Conservation (phyloP, 2,113 vertebrate species). For the Pao palembangensis region DNA sequence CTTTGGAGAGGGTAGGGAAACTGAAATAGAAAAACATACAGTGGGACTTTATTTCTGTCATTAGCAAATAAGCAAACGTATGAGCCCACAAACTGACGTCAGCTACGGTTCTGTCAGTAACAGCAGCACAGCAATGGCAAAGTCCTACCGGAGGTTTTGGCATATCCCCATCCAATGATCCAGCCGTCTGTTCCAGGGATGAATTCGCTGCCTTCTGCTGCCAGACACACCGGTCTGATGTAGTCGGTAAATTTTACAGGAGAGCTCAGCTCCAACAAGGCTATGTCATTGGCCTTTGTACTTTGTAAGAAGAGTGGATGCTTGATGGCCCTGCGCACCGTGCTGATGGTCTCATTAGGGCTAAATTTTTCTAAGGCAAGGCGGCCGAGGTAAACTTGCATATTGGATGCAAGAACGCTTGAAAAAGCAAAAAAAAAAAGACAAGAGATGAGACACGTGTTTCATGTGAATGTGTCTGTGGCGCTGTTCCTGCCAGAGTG, state of each 20-base stretch:
- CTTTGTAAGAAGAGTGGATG: background rate
- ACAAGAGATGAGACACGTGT: background rate
- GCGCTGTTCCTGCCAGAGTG: too few relatives aligned
- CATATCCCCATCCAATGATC: background rate
- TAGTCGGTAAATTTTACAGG: background rate
- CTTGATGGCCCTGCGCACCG: background rate
- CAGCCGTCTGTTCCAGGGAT: background rate
- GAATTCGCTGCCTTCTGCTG: background rate
- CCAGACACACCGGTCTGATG: conserved; percentile 5
- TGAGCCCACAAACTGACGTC: background rate
- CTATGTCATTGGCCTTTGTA: background rate
- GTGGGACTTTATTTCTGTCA: background rate
- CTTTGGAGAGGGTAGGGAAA: background rate
- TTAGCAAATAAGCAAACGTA: background rate
- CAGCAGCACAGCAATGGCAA: background rate
- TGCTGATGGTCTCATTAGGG: background rate
- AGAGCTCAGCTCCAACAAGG: background rate
- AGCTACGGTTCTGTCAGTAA: background rate
- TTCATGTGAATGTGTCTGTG: too few relatives aligned
- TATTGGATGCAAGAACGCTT: background rate
- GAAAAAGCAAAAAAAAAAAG: background rate
- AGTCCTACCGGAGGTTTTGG: background rate
- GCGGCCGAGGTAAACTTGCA: background rate
- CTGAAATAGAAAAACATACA: background rate
- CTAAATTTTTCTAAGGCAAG: too few relatives aligned